phyloP scores from a whole-genome alignment of 2,888 invertebrate species.

The Galerucella pusilla region DNA sequence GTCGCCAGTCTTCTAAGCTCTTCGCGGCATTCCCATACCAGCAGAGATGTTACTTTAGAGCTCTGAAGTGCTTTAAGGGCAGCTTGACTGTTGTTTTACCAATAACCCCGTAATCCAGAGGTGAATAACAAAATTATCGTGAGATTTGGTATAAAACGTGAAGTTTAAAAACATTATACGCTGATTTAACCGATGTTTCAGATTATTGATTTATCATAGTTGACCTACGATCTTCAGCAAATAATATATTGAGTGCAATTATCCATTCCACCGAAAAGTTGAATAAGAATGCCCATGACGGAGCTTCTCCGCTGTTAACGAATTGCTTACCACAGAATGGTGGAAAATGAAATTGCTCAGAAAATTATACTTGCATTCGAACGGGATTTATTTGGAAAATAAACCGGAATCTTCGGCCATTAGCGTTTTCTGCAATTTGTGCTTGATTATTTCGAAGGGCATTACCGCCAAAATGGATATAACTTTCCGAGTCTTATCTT shows the following conservation, averaged over 20 bases:
- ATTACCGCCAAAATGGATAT: slow-evolving; percentile 21
- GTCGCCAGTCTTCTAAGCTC: too few species aligned
- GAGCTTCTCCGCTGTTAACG: slow-evolving; percentile 30
- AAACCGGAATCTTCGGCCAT: slow-evolving; percentile 22
- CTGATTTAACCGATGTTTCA: not conserved
- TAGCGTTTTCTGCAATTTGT: slow-evolving; percentile 27
- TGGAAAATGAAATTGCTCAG: slow-evolving; percentile 28
- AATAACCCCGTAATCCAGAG: too few species aligned
- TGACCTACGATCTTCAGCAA: not conserved
- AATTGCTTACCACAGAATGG: slow-evolving; percentile 22
- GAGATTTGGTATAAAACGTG: too few species aligned
- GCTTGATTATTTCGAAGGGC: slow-evolving; percentile 29
- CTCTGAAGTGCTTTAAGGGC: too few species aligned
- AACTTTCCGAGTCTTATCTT: not conserved
- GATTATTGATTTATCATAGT: not conserved
- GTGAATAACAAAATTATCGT: too few species aligned
- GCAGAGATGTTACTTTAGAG: too few species aligned
- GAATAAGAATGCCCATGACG: slow-evolving; percentile 26
- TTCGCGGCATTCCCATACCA: too few species aligned
- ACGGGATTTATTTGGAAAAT: slow-evolving; percentile 34
- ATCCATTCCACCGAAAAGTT: not conserved
- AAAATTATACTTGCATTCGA: slow-evolving; percentile 33
- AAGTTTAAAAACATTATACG: too few species aligned
- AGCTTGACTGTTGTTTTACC: too few species aligned
- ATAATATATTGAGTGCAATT: slow-evolving; percentile 19